phyloP scores from a whole-genome alignment of 1,140 invertebrate genomes.

The Drosophila micromelanica region DNA sequence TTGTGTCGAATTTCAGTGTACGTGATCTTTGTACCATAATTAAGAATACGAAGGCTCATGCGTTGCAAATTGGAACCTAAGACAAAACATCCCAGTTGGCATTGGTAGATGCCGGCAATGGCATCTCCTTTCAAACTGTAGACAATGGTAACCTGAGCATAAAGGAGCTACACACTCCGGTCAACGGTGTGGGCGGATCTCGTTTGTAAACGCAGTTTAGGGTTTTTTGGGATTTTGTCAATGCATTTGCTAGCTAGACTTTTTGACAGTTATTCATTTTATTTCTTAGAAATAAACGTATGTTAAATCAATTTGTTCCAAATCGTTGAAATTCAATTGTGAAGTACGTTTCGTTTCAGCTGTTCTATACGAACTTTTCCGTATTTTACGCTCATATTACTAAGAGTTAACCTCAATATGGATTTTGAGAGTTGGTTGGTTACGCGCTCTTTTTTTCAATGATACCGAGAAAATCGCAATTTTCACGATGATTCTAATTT shows the following conservation, averaged over 20 bases:
- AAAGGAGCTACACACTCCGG: constrained; percentile 41
- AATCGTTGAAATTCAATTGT: constrained; percentile 74
- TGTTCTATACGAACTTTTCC: constrained; percentile 67
- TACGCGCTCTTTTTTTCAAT: constrained; percentile 53
- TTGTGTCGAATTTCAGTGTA: constrained; percentile 21
- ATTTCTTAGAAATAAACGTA: constrained; percentile 72
- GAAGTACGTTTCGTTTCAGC: constrained; percentile 58
- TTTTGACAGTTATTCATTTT: constrained; percentile 74
- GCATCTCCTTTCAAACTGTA: constrained; percentile 37
- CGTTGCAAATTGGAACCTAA: constrained; percentile 73
- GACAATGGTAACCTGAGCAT: constrained; percentile 36
- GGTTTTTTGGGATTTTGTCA: constrained; percentile 46
- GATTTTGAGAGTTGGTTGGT: constrained; percentile 59
- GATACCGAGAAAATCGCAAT: constrained; percentile 71
- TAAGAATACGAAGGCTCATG: constrained; percentile 59
- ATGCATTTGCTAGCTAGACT: constrained; percentile 45
- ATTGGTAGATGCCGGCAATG: constrained; percentile 15
- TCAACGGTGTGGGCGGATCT: constrained; percentile 37
- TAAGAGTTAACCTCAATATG: constrained; percentile 30
- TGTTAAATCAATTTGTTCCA: constrained; percentile 75
- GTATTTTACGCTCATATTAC: constrained; percentile 61
- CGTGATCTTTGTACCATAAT: constrained; percentile 57
- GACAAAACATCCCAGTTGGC: constrained; percentile 43
- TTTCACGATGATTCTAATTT: constrained; percentile 72
- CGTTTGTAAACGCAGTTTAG: constrained; percentile 10